A percentile compares a stretch with the other conserved stretches of the same genome.
phyloP scores from a whole-genome alignment of 1,140 invertebrate genomes.

The Calliopsis andreniformis region DNA sequence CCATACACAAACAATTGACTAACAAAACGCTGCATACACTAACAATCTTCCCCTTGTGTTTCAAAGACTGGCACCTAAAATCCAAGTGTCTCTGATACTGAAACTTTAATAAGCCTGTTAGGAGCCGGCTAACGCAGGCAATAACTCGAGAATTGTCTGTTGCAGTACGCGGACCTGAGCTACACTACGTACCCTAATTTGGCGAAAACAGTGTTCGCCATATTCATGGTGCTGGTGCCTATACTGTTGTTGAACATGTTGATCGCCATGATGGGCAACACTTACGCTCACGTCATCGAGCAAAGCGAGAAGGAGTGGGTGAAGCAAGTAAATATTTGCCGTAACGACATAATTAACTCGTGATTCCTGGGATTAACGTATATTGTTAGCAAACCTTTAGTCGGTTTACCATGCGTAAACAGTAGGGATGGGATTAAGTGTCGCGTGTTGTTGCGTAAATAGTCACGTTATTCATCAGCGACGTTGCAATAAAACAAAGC shows the following conservation, averaged over 20 bases:
- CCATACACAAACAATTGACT: too few species aligned
- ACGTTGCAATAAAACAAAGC: too few species aligned
- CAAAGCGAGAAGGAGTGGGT: slow-evolving; percentile 99
- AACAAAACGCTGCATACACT: too few species aligned
- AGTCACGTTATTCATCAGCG: too few species aligned
- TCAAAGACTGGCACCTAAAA: too few species aligned
- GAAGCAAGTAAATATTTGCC: slow-evolving; percentile 89
- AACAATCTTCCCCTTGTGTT: too few species aligned
- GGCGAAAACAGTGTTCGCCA: slow-evolving; percentile 96
- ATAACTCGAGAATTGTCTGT: background rate
- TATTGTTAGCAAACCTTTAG: background rate
- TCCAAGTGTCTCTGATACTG: too few species aligned
- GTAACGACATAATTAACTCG: background rate
- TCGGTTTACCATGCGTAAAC: background rate
- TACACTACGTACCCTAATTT: slow-evolving; percentile 94
- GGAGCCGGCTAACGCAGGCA: too few species aligned
- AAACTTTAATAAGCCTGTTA: too few species aligned
- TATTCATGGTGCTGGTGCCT: slow-evolving; percentile 99
- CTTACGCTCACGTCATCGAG: slow-evolving; percentile 98
- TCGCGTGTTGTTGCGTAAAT: too few species aligned
- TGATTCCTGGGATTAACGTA: background rate
- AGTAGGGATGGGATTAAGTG: background rate
- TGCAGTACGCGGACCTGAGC: slow-evolving; percentile 94
- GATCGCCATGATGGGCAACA: slow-evolving; percentile 99
- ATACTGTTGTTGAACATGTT: slow-evolving; percentile 98